Evolutionary conservation across 2,797 vertebrate genomes (phyloP).

Genomic region (Sandelia bainsii): DNA sequence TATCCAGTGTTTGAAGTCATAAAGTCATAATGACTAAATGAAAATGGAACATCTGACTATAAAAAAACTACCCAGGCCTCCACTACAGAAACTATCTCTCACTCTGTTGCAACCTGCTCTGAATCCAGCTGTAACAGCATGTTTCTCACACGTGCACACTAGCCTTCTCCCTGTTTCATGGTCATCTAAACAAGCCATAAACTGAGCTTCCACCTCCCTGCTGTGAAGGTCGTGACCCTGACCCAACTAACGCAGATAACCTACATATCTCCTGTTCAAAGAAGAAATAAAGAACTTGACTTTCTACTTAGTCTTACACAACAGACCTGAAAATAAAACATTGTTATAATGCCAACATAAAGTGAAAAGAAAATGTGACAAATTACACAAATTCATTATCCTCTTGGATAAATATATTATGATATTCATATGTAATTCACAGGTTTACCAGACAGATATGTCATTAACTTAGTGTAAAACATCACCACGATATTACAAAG

Average conservation of each 20-base stretch:
- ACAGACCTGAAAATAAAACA: not conserved
- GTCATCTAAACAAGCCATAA: conserved; percentile 29
- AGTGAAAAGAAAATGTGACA: too few species aligned
- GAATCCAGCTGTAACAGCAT: not conserved
- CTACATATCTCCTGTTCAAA: conserved; percentile 40
- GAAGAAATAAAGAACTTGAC: conserved; percentile 22
- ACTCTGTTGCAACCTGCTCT: conserved; percentile 12
- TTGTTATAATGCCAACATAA: too few species aligned
- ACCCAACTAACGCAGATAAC: conserved; percentile 48
- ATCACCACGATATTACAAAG: too few species aligned
- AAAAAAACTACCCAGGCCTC: not conserved
- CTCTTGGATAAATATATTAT: not conserved
- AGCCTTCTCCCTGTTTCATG: conserved; percentile 40
- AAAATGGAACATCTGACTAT: not conserved
- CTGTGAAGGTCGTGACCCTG: conserved; percentile 53
- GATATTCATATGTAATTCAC: not conserved
- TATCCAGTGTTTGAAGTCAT: not conserved
- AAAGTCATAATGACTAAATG: not conserved
- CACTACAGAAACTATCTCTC: not conserved
- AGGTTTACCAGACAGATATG: not conserved
- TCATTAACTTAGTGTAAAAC: not conserved
- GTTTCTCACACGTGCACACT: conserved; percentile 32
- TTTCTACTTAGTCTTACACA: conserved; percentile 42
- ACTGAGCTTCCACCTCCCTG: conserved; percentile 11
- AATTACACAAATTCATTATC: not conserved